Conservation (phyloP, 2,888 invertebrate genomes). For the Eurytoma californica region DNA sequence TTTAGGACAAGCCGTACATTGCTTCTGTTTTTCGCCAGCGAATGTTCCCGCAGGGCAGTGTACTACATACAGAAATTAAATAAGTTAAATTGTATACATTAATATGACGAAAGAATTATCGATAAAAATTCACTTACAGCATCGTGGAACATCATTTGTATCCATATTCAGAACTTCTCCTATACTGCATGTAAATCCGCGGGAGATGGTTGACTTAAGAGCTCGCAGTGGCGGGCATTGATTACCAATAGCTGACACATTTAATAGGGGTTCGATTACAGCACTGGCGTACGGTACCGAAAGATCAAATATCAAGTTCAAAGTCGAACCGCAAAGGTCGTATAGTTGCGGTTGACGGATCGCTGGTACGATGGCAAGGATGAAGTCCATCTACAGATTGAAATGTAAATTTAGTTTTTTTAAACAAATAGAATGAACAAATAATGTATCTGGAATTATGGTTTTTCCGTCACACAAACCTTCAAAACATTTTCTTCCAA, state of each 20-base stretch:
- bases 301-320: slow-evolving; percentile 94
- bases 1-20: slow-evolving; percentile 92
- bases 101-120: not conserved
- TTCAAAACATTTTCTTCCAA: slow-evolving; percentile 91
- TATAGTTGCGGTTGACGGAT: slow-evolving; percentile 94
- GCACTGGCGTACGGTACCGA: slow-evolving; percentile 94
- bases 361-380: slow-evolving; percentile 90
- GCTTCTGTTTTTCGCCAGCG: slow-evolving; percentile 91
- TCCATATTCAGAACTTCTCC: slow-evolving; percentile 97
- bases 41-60: slow-evolving; percentile 98
- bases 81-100: slow-evolving; percentile 28
- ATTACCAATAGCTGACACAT: slow-evolving; percentile 92
- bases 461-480: slow-evolving; percentile 61
- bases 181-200: slow-evolving; percentile 94
- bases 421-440: not conserved
- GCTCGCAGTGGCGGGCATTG: slow-evolving; percentile 95
- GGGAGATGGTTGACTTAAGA: slow-evolving; percentile 86
- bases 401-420: slow-evolving; percentile 19
- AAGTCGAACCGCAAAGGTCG: slow-evolving; percentile 94
- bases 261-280: slow-evolving; percentile 90
- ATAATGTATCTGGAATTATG: not conserved
- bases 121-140: slow-evolving; percentile 81
- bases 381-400: slow-evolving; percentile 83
- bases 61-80: slow-evolving; percentile 74
- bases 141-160: slow-evolving; percentile 92